phyloP scores from a whole-genome alignment of 2,797 vertebrate genomes.

The Anguilla pacifica region DNA sequence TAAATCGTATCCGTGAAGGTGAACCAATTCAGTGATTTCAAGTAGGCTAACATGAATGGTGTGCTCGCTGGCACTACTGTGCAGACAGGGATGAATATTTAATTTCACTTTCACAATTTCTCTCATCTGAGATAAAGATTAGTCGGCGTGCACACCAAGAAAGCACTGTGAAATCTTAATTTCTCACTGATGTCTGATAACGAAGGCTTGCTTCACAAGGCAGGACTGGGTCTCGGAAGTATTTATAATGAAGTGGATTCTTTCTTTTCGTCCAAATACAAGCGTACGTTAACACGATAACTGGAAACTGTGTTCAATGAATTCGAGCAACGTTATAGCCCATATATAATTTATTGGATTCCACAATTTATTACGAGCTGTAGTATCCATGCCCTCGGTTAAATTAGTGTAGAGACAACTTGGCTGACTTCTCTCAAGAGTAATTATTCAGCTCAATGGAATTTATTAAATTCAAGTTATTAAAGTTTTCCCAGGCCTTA shows the following conservation, averaged over 20 bases:
- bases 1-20: not conserved
- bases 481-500: not conserved
- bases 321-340: not conserved
- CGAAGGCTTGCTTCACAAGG: not conserved
- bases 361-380: not conserved
- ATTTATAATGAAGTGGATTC: not conserved
- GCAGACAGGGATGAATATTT: not conserved
- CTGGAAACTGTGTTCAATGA: not conserved
- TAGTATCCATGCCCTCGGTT: not conserved
- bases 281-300: not conserved
- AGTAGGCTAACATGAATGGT: not conserved
- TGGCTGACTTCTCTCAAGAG: not conserved
- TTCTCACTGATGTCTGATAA: conserved; percentile 10
- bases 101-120: not conserved
- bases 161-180: conserved; percentile 18
- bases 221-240: not conserved
- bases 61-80: not conserved
- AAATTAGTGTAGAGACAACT: not conserved
- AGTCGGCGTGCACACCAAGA: not conserved
- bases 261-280: not conserved
- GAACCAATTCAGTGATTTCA: not conserved
- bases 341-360: too few relatives aligned
- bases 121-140: conserved; percentile 13
- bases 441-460: not conserved
- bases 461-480: not conserved